A percentile compares a stretch with the other conserved stretches of the same genome.
phyloP scores from a whole-genome alignment of 2,797 vertebrate species.

The Calcarius lapponicus region DNA sequence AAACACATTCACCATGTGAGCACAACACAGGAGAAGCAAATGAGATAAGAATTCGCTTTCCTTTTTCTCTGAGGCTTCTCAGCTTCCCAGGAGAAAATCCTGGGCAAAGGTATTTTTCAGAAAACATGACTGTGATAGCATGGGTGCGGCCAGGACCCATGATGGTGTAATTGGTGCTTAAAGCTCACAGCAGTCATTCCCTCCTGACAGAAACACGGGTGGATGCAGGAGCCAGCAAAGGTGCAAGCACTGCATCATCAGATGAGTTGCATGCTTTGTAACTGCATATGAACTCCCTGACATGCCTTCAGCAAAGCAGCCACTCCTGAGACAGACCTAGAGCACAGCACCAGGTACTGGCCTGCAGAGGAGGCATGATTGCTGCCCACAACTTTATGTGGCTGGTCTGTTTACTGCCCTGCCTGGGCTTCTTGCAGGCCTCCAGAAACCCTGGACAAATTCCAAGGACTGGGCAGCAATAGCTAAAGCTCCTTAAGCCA shows the following conservation, averaged over 20 bases:
- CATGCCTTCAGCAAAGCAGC: background rate
- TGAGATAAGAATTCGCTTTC: too few species aligned
- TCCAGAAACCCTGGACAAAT: background rate
- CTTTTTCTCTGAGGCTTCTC: too few species aligned
- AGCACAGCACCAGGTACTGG: accelerated
- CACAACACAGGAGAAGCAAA: too few species aligned
- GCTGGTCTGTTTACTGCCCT: background rate
- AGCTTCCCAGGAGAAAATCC: too few species aligned
- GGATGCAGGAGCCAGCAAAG: background rate
- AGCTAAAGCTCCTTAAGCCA: background rate
- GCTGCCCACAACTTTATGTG: background rate
- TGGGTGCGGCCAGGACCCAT: background rate
- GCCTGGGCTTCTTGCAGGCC: background rate
- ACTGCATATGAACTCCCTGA: background rate
- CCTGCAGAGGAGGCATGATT: background rate
- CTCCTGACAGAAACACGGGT: background rate
- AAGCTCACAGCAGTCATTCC: background rate
- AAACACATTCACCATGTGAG: too few species aligned
- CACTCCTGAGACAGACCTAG: background rate
- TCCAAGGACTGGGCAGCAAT: background rate
- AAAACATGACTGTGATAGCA: too few species aligned
- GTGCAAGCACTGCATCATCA: background rate
- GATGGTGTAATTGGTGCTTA: background rate
- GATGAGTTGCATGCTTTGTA: background rate
- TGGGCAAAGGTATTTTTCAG: too few species aligned